Evolutionary conservation across 2,113 vertebrate species (phyloP), one percentile per base, ranked within the genome.

Genomic region (Physeter macrocephalus): DNA sequence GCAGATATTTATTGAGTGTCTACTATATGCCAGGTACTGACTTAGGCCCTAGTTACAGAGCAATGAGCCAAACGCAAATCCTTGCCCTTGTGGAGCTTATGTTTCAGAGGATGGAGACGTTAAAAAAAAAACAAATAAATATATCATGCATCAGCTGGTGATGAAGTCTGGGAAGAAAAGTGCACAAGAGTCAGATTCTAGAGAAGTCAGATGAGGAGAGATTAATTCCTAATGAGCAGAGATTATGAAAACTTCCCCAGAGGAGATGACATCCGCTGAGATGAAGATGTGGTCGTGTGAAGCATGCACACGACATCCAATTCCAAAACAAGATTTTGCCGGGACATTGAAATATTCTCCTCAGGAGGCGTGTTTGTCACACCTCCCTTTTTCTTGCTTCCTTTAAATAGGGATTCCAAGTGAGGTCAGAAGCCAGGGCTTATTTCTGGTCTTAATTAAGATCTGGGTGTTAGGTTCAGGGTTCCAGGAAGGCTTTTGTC

Each of bases 1-100:
- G 4, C 31, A 34, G 83, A 1, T 12, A 41, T 9, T 62, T 81
- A 61, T 1, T 11, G 75, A 64, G 4, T 7, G 13, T 39, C 39
- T 27, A 0, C n/a, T 4, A 0, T 8, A 4, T 17, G 17, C 54
- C 23, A 57, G n/a, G 43, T 10, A 41, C 66, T 12, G 61, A n/a
- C 66, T 12, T 13, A 2, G 29, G 52, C 61, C 43, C 25, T 72
- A 1, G 29, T 5, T 25, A 39, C 1, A 61, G 86, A 88, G 31
- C 36, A 31, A 0, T 7, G 66, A 86, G 39, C 43, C 46, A 10
- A 6, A 29, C 31, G 62, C 72, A 14, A 21, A 46, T 14, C 18
- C 46, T 85, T 18, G 61, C 0, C 31, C 52, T 74, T 1, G 5
- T 9, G 41, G 75, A 64, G 36, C 43, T 75, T 54, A 9, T 15